These are phyloP conservation scores for Torymus texanus DNA, from an alignment of 2,888 invertebrate species.

Conservation along the genomic window DNA sequence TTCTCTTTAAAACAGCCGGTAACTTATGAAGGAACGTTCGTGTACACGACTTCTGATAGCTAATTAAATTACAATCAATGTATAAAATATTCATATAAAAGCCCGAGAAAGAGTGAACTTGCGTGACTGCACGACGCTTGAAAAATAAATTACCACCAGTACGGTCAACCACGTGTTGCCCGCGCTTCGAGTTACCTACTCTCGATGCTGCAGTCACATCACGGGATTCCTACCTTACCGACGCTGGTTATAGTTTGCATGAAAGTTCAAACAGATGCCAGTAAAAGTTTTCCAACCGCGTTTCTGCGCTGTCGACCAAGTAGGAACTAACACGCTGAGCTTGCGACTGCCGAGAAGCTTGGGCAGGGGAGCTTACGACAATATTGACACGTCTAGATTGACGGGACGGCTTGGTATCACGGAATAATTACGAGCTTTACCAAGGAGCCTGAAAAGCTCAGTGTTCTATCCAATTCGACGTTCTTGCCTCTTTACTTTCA, in stretches of 20 bases:
- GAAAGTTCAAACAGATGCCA: slow-evolving; percentile 31
- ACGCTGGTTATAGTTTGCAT: neutral
- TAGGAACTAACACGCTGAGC: neutral
- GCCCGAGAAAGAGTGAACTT: neutral
- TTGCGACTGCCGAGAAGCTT: neutral
- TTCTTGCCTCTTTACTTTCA: neutral
- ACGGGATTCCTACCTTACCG: slow-evolving; percentile 36
- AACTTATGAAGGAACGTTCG: neutral
- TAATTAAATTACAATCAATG: slow-evolving; percentile 19
- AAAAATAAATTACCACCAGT: slow-evolving; percentile 21
- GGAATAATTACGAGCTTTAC: slow-evolving; percentile 55
- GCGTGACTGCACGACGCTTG: neutral
- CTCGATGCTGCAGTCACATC: slow-evolving; percentile 17
- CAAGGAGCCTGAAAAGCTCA: slow-evolving; percentile 23
- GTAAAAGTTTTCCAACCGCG: neutral
- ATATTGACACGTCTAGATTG: slow-evolving; percentile 59
- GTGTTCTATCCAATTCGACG: neutral
- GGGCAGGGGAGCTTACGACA: slow-evolving; percentile 39
- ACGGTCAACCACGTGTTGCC: slow-evolving; percentile 24
- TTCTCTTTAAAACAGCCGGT: slow-evolving; percentile 2
- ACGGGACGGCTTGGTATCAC: slow-evolving; percentile 42
- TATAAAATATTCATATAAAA: slow-evolving; percentile 34
- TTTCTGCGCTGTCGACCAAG: slow-evolving; percentile 26
- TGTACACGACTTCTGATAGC: neutral
- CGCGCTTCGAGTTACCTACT: slow-evolving; percentile 23